Base-by-base conservation (phyloP, 2,888 invertebrate genomes). In the Ormyrus labotus region DNA sequence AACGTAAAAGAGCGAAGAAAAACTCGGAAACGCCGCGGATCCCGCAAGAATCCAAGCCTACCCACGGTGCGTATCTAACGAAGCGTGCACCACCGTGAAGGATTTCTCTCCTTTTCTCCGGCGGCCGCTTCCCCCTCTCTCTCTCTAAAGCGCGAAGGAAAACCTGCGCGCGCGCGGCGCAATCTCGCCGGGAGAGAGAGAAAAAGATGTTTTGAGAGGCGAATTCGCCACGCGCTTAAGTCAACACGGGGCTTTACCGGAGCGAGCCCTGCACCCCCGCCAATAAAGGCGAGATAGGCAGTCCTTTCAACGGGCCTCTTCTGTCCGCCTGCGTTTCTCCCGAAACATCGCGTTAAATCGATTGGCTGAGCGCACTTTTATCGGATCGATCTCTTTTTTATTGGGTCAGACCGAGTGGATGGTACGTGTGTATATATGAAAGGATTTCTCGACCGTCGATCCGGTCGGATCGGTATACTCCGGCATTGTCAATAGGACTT, bases 171-270 rank as follows among this genome's bases (percentile, higher is more conserved):
- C 50, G 51, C 10, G 10, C 19, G 13, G 61, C 2, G 51, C 10
- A 58, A 11, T 55, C n/a, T 11, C 34, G 1, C 19, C 19, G 19
- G 19, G 19, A 19, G 19, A 19, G 19, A 19, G 67, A 58, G 72
- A 79, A 65, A 81, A 78, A 83, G 69, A 83, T 87, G 87, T 88
- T 87, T 88, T 87, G 86, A 87, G 87, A 89, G 87, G 86, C 83
- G 85, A 85, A 90, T 90, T 89, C 86, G 89, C 87, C 88, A 90
- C 88, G 89, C 88, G 86, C 88, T 91, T 91, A 87, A 90, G 89
- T 90, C 90, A 91, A 90, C 89, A 90, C 76, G 73, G 73, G 8
- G 53, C 75, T 70, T 57, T 67, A 19, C 19, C 3, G 19, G 19
- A 19, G 19, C 1, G 55, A 84, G 83, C 84, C 84, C 19, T 19